Percentiles rank a stretch among this genome's conserved stretches.
These are phyloP conservation scores for Cebidichthys violaceus DNA, from an alignment of 2,113 vertebrate species.

Conservation along the genomic window DNA sequence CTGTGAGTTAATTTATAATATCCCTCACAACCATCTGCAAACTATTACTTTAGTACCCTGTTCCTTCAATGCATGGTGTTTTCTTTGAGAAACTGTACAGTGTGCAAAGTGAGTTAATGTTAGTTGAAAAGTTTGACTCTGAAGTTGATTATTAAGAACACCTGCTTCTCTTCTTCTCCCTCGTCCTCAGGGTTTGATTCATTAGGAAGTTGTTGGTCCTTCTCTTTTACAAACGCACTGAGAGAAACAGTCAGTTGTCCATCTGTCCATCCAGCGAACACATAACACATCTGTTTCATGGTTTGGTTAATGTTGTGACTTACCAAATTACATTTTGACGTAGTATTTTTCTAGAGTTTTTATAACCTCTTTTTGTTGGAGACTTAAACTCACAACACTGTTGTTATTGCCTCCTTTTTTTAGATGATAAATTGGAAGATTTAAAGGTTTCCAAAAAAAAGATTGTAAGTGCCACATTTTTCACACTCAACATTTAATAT, in stretches of 20 bases:
- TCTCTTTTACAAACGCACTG: conserved; percentile 95
- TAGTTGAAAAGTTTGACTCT: too few relatives aligned
- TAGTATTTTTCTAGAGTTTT: too few relatives aligned
- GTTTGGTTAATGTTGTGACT: too few relatives aligned
- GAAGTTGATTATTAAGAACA: not conserved
- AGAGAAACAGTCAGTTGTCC: conserved; percentile 93
- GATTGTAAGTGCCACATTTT: conserved; percentile 88
- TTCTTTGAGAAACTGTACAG: too few relatives aligned
- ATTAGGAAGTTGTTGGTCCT: conserved; percentile 93
- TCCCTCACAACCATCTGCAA: too few relatives aligned
- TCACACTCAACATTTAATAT: not conserved
- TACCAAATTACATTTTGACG: too few relatives aligned
- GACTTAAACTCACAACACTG: not conserved
- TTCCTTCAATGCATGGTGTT: too few relatives aligned
- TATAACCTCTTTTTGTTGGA: too few relatives aligned
- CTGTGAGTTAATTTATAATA: conserved; percentile 98
- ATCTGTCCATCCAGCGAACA: not conserved
- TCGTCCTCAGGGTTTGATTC: conserved; percentile 88
- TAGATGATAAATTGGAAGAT: conserved; percentile 96
- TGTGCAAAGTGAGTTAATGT: too few relatives aligned
- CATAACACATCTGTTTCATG: not conserved
- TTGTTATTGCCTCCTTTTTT: conserved; percentile 33
- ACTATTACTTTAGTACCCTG: not conserved
- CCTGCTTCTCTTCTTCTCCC: not conserved
- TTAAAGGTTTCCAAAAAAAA: conserved; percentile 93